Conservation (phyloP, 2,113 vertebrate species). For the Callaeas wilsoni region DNA sequence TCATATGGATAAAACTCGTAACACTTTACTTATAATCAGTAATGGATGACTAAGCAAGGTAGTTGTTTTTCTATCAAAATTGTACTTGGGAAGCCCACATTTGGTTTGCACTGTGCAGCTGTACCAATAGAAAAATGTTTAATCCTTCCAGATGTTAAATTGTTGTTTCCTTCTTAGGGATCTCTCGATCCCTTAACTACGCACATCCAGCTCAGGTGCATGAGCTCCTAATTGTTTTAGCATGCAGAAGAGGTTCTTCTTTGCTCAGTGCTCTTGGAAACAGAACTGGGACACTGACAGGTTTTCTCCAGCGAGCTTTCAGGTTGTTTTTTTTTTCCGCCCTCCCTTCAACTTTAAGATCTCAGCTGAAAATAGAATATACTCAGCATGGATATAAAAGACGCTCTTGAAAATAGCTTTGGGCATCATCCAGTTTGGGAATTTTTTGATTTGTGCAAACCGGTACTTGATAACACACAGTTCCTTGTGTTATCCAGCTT, state of each 20-base stretch:
- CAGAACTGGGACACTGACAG: neutral
- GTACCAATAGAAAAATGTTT: neutral
- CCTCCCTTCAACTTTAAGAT: neutral
- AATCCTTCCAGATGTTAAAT: neutral
- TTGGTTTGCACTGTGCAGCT: neutral
- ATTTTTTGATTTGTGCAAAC: neutral
- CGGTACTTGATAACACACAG: neutral
- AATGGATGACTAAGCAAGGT: neutral
- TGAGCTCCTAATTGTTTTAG: neutral
- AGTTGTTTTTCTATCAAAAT: neutral
- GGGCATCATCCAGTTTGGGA: neutral
- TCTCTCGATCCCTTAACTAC: neutral
- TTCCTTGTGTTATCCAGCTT: neutral
- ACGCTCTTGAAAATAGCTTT: neutral
- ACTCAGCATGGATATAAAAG: neutral
- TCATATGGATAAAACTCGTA: neutral
- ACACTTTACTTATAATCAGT: neutral
- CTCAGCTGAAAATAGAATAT: neutral
- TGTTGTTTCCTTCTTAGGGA: neutral
- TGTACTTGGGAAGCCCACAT: neutral
- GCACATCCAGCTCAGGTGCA: neutral
- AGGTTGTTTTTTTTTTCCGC: rapidly evolving
- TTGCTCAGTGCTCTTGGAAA: neutral
- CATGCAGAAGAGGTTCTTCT: neutral
- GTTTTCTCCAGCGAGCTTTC: neutral